Base-by-base conservation (phyloP, 2,888 invertebrate genomes). In the Platycnemis pennipes region DNA sequence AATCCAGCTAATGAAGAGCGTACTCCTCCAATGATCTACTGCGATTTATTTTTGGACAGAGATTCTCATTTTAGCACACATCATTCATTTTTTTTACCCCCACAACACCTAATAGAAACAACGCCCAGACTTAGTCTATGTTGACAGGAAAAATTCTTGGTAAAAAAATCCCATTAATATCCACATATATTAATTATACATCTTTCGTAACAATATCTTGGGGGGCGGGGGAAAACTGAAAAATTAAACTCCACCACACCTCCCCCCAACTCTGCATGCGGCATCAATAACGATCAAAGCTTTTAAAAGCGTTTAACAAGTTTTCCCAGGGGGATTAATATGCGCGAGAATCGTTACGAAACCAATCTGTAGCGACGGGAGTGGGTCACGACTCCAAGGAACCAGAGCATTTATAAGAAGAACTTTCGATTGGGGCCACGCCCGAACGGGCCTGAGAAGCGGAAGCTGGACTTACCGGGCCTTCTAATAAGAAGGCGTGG, bases 361-460 rank as follows among this genome's bases (percentile, higher is more conserved):
- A 77, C 31, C 77, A 37, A 31, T 31, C 77, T 37, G 63, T 77
- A 16, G 31, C 77, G 31, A 2, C 77, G 13, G 77, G 13, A 77
- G 77, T 77, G 37, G 77, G 77, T 77, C 77, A 77, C 77, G 77
- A 77, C 77, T 77, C 37, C 26, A 5, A 26, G 37, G 77, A 77
- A 77, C 31, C 77, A 77, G 77, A 37, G 37, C 77, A 37, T 77
- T 77, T 63, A 37, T n/a, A n/a, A n/a, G n/a, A 63, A 37, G 31
- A 77, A 77, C 77, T 77, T 77, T 77, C 77, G 77, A 77, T 77
- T 13, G 37, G 37, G 31, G 37, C 77, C 77, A 77, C 77, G 77
- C 77, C 77, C 77, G 31, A 77, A 26, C 13, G 77, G 77, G 77
- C 37, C 77, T 77, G 37, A 26, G 63, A 77, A 5, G 19, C 77